These are phyloP conservation scores for Cyclina sinensis DNA, from an alignment of 1,140 invertebrate genomes.

Conservation along the genomic window DNA sequence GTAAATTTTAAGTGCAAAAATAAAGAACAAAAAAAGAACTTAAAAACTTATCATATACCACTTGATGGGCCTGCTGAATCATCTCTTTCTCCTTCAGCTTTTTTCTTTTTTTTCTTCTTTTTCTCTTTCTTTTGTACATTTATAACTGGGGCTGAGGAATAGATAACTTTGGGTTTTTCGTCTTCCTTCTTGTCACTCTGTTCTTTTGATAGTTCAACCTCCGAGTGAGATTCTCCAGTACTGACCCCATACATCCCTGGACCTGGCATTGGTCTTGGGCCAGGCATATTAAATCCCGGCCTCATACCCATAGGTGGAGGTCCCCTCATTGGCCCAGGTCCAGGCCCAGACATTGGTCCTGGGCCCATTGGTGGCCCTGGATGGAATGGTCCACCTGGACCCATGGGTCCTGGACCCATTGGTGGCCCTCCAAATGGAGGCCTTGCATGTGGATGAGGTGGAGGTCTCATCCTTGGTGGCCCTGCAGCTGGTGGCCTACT, in stretches of 20 bases:
- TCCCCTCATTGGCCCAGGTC: conserved; percentile 46
- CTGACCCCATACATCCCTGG: conserved; percentile 62
- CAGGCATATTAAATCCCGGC: conserved; percentile 40
- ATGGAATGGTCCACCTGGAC: neutral
- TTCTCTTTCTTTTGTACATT: conserved; percentile 70
- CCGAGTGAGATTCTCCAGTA: conserved; percentile 38
- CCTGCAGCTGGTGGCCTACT: neutral
- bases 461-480: conserved; percentile 41
- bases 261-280: conserved; percentile 52
- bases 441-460: conserved; percentile 36
- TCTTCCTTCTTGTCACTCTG: neutral
- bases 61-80: conserved; percentile 40
- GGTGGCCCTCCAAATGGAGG: conserved; percentile 41
- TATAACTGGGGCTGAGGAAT: conserved; percentile 81
- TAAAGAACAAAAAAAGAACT: too few species aligned
- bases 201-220: neutral
- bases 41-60: neutral
- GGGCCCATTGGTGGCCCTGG: conserved; percentile 32
- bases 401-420: conserved; percentile 38
- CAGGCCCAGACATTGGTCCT: neutral
- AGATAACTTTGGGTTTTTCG: conserved; percentile 83
- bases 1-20: too few species aligned
- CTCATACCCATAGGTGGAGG: conserved; percentile 53
- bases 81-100: conserved; percentile 45
- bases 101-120: conserved; percentile 82